Base-by-base conservation (phyloP, 1,140 invertebrate species). In the Pectinophora gossypiella region DNA sequence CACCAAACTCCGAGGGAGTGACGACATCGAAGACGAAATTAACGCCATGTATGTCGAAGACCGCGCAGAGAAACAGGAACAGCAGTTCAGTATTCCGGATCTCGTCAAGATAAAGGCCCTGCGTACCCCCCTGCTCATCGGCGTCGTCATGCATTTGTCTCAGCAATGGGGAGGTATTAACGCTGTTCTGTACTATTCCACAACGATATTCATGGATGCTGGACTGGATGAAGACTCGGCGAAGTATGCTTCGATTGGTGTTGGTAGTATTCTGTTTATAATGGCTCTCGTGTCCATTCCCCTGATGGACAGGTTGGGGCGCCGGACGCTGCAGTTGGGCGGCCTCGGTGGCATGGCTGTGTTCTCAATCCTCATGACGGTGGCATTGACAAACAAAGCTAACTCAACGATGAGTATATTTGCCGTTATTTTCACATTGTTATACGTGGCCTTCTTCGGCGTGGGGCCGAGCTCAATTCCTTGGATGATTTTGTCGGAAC, bases 401-500 rank as follows among this genome's bases (percentile, higher is more conserved):
- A 89, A 89, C 69, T 74, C 55, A n/a, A 81, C 83, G 57, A 90
- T 91, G 90, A 91, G 88, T 58, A 66, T 85, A 67, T 90, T 91
- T 54, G 95, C 95, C 55, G 95, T 98, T 51, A 92, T 96, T n/a
- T 96, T 95, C 51, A 97, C 95, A 1, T 89, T 98, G 45, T 88
- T 93, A 64, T 98, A 96, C 86, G 96, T 98, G 20, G 94, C 95
- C 38, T 97, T 96, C 89, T 98, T 98, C 83, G 96, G 96, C 6
- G 92, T 98, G 19, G 97, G 97, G 1, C 95, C 93, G 38, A 95
- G 97, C 51, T 97, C 97, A 1, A 98, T 99, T 72, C 97, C 98
- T 0, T 99, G 97, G 97, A 95, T 99, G 93, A 98, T 98, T 61
- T 95, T 97, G 23, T 96, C 97, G 7, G 98, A 99, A 81, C 88